A percentile compares a stretch with the other conserved stretches of the same genome.
Evolutionary conservation across 53 echinoderm and acorn worm species (phyloP).

Genomic region (Arbacia lixula): DNA sequence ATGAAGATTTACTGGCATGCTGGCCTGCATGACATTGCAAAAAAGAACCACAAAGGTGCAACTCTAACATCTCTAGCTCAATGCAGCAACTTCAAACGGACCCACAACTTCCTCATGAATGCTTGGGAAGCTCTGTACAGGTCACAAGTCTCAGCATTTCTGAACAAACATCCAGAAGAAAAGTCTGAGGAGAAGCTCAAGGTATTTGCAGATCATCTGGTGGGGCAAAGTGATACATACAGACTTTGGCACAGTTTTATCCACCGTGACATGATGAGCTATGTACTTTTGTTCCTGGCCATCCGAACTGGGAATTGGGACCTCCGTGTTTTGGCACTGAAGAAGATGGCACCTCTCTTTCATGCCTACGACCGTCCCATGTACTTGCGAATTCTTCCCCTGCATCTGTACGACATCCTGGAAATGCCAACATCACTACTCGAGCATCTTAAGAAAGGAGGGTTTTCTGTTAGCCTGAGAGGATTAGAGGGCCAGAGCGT

Average conservation of each 20-base stretch:
- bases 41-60: slow-evolving; percentile 48
- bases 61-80: slow-evolving; percentile 9
- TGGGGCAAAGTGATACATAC: slow-evolving; percentile 3
- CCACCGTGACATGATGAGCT: slow-evolving; percentile 39
- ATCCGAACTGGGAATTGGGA: slow-evolving; percentile 51
- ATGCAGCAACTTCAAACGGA: slow-evolving; percentile 37
- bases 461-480: slow-evolving; percentile 46
- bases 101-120: slow-evolving; percentile 18
- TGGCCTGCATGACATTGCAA: slow-evolving; percentile 34
- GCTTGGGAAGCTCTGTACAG: slow-evolving; percentile 51
- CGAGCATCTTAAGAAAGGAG: slow-evolving; percentile 35
- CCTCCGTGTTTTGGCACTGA: slow-evolving; percentile 11
- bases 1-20: slow-evolving; percentile 66
- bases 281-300: slow-evolving; percentile 7
- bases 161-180: neutral
- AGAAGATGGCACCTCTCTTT: slow-evolving; percentile 38
- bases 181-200: neutral
- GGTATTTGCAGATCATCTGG: neutral
- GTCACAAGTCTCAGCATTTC: neutral
- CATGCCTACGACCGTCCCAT: slow-evolving; percentile 62
- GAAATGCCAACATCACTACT: slow-evolving; percentile 44
- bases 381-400: slow-evolving; percentile 41
- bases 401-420: slow-evolving; percentile 50
- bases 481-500: slow-evolving; percentile 34
- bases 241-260: slow-evolving; percentile 49